Base-by-base conservation (phyloP, 1,140 invertebrate genomes). In the Scaptomyza montana region DNA sequence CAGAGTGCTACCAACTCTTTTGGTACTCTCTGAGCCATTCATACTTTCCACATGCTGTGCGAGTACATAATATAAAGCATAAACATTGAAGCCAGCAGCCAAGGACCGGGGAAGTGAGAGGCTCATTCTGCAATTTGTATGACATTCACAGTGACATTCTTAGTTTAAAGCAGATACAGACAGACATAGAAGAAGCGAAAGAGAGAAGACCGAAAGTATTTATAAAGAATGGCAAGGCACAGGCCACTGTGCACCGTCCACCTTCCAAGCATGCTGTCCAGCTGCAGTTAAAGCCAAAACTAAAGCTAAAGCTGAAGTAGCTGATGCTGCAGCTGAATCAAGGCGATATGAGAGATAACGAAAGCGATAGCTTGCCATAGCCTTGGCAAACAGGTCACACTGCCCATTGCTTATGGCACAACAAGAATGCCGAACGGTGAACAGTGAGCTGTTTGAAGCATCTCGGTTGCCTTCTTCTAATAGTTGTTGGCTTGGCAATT, bases 121-220 rank as follows among this genome's bases (percentile, higher is more conserved):
- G 33, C 28, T 16, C 61, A 55, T 47, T 41, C 67, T 66, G 80
- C 79, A 82, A 81, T 78, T 81, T 81, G 74, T 81, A 78, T 81
- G 79, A 81, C 79, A 81, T 70, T 81, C 79, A 63, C 79, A 74
- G 76, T 81, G 79, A 81, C 79, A 81, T 64, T 70, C 66, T 71
- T 39, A 8, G 54, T 46, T 19, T n/a, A 28, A 47, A 36, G 19
- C 41, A n/a, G 12, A 12, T n/a, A 50, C 47, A 25, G 9, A 12
- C 9, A 50, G 2, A 3, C 21, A 25, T 3, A 25, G 1, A 25
- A 25, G 21, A 2, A 25, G 57, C 25, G 19, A 30, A 45, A 19
- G 16, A 30, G 8, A 13, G 30, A 28, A 28, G 19, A 12, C 16
- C n/a, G 13, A 45, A 73, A 61, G 64, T 68, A 68, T 73, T 73